phyloP scores from a whole-genome alignment of 2,888 invertebrate species.

The Sphaerophoria rueppellii region DNA sequence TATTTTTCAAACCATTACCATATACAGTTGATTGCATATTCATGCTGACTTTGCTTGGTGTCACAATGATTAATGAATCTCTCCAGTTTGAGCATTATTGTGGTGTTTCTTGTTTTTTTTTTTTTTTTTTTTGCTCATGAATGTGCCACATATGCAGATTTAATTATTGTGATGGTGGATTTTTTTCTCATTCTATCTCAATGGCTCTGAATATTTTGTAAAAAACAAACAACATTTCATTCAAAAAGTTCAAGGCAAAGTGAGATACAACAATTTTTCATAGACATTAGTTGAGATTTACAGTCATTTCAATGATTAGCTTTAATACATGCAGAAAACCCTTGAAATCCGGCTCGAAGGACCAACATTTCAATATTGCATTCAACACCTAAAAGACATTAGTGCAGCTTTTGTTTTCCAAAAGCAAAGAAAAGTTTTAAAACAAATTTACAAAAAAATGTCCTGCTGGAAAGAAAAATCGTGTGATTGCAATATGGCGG shows the following conservation, averaged over 20 bases:
- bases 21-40: conserved; percentile 72
- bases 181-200: conserved; percentile 12
- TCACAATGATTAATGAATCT: conserved; percentile 82
- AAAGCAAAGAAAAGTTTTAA: not conserved
- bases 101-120: conserved; percentile 67
- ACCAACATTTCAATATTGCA: not conserved
- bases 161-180: conserved; percentile 25
- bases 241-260: conserved; percentile 69
- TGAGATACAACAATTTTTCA: conserved; percentile 24
- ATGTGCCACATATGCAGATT: conserved; percentile 64
- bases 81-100: conserved; percentile 77
- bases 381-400: not conserved
- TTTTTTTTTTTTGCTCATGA: conserved; percentile 58
- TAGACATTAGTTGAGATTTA: not conserved
- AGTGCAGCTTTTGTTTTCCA: not conserved
- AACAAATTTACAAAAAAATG: not conserved
- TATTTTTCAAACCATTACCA: conserved; percentile 5
- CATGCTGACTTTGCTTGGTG: conserved; percentile 76
- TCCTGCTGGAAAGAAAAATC: not conserved
- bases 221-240: conserved; percentile 58
- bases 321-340: not conserved
- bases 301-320: not conserved
- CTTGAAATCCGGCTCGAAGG: conserved; percentile 10
- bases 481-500: not conserved
- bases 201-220: not conserved